Percentiles rank a stretch among this genome's conserved stretches.
Evolutionary conservation across 2,113 vertebrate species (phyloP).

Genomic region (Gadus chalcogrammus): DNA sequence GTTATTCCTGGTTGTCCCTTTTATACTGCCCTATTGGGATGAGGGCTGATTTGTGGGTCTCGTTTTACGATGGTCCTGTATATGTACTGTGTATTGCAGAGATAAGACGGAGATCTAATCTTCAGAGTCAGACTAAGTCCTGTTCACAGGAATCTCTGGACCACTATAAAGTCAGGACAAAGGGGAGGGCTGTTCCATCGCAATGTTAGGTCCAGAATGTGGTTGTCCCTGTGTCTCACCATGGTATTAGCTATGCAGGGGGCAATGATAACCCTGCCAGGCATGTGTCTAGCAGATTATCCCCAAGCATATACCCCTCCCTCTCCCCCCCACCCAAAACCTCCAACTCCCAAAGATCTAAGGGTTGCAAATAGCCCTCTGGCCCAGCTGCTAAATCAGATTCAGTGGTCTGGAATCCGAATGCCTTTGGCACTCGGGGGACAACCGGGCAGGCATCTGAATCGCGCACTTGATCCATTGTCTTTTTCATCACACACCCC

Average conservation of each 20-base stretch:
- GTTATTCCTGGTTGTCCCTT: no score
- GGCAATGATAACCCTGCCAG: constrained; percentile 53
- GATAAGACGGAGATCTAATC: no score
- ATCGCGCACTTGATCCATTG: constrained; percentile 45
- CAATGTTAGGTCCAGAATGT: background rate
- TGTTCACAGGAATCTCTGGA: no score
- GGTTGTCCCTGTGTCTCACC: constrained; percentile 6
- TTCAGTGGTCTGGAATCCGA: constrained; percentile 35
- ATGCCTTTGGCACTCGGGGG: constrained; percentile 22
- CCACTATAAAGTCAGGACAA: no score
- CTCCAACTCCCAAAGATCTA: constrained; percentile 52
- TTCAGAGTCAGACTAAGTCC: no score
- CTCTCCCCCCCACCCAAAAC: constrained; percentile 31
- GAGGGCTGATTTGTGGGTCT: no score
- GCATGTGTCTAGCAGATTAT: constrained; percentile 51
- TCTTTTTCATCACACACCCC: constrained; percentile 31
- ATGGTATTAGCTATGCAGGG: constrained; percentile 48
- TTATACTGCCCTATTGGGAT: no score
- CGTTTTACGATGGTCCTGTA: no score
- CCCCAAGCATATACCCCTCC: constrained; percentile 15
- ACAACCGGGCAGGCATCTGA: constrained; percentile 42
- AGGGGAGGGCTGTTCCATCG: background rate
- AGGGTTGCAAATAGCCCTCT: constrained; percentile 40
- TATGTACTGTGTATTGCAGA: no score
- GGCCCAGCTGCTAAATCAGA: constrained; percentile 46